phyloP scores from a whole-genome alignment of 1,140 invertebrate genomes.

The Hylaeus anthracinus region DNA sequence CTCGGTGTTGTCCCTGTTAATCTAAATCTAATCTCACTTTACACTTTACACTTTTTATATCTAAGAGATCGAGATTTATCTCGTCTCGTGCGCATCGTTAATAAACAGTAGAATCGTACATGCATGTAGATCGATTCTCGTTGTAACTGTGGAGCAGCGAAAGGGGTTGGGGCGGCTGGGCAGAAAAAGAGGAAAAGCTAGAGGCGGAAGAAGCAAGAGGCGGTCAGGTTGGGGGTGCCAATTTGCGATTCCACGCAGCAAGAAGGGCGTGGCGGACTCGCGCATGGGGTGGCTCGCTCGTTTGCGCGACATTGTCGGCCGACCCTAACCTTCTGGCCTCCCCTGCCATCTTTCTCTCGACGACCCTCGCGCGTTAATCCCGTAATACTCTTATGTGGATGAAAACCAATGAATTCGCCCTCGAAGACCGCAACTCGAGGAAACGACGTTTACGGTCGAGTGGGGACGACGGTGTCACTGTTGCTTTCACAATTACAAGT shows the following conservation, averaged over 20 bases:
- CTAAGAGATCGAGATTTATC: too few relatives aligned
- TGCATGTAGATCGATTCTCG: background rate
- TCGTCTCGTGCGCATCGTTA: too few relatives aligned
- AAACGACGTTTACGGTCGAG: constrained; percentile 24
- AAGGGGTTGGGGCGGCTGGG: background rate
- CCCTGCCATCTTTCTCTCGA: constrained; percentile 35
- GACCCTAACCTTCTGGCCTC: constrained; percentile 57
- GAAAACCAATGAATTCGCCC: constrained; percentile 37
- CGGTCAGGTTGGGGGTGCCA: constrained; percentile 63
- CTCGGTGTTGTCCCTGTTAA: too few relatives aligned
- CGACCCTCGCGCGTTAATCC: constrained; percentile 48
- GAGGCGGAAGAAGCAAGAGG: constrained; percentile 40
- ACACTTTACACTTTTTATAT: too few relatives aligned
- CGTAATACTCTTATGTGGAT: constrained; percentile 48
- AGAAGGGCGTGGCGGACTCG: constrained; percentile 69
- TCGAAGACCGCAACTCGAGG: constrained; percentile 24
- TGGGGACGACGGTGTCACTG: background rate
- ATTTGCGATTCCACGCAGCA: constrained; percentile 71
- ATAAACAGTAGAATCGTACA: too few relatives aligned
- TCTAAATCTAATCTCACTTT: too few relatives aligned
- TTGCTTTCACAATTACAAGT: background rate
- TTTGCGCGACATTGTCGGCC: constrained; percentile 72
- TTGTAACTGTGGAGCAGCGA: background rate
- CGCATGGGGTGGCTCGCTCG: constrained; percentile 69
- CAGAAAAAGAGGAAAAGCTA: constrained; percentile 38